phyloP scores from a whole-genome alignment of 2,113 vertebrate genomes.

The Hyaena hyaena region DNA sequence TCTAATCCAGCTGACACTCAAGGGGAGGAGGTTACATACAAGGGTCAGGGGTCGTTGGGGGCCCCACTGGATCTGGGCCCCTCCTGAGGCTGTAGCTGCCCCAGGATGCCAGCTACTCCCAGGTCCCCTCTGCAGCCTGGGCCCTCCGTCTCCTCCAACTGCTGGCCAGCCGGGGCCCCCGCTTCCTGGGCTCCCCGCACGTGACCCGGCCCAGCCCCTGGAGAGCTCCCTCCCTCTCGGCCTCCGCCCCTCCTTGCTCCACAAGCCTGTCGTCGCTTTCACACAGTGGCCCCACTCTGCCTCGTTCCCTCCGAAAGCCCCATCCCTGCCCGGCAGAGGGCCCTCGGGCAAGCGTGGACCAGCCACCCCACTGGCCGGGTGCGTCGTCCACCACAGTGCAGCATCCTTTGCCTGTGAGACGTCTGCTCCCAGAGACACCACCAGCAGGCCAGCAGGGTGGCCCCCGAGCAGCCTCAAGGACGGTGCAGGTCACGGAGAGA shows the following conservation, averaged over 20 bases:
- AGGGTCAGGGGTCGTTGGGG: background rate
- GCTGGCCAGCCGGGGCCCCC: background rate
- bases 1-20: background rate
- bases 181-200: fast-evolving
- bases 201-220: background rate
- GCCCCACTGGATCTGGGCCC: background rate
- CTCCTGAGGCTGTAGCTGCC: fast-evolving
- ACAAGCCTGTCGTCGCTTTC: fast-evolving
- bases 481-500: fast-evolving
- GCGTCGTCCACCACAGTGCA: fast-evolving
- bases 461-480: background rate
- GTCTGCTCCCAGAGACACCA: fast-evolving
- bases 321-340: background rate
- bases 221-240: background rate
- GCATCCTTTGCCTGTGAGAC: fast-evolving
- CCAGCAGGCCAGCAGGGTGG: background rate
- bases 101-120: fast-evolving
- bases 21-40: too few species aligned
- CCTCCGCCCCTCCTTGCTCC: background rate
- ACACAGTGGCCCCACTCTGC: fast-evolving
- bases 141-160: background rate
- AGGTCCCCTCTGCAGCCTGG: background rate
- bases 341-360: background rate
- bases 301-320: background rate
- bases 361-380: background rate